A percentile compares a stretch with the other conserved stretches of the same genome.
These are phyloP conservation scores for Eristalis intricaria DNA, from an alignment of 2,888 invertebrate species.

Conservation along the genomic window DNA sequence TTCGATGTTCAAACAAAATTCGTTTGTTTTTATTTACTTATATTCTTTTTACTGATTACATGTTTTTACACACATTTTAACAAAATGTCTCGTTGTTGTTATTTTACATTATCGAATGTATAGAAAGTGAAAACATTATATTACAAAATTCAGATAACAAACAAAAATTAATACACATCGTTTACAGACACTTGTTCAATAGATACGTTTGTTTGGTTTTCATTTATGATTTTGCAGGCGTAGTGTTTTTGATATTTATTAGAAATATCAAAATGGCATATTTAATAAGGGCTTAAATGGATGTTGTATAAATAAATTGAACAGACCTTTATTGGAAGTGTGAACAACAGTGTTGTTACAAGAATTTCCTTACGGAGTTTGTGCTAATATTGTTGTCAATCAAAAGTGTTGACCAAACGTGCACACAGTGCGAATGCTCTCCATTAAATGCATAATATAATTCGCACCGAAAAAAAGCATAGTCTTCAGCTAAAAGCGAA, in stretches of 20 bases:
- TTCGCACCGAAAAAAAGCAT: no score
- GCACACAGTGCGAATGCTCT: no score
- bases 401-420: no score
- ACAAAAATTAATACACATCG: slow-evolving; percentile 29
- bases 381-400: no score
- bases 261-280: slow-evolving; percentile 54
- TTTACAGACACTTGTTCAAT: slow-evolving; percentile 35
- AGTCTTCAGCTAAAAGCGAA: neutral
- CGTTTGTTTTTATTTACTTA: slow-evolving; percentile 10
- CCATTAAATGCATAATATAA: no score
- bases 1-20: slow-evolving; percentile 67
- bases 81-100: slow-evolving; percentile 72
- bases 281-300: slow-evolving; percentile 40
- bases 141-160: slow-evolving; percentile 54
- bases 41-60: slow-evolving; percentile 38
- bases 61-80: slow-evolving; percentile 67
- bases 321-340: no score
- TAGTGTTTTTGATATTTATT: slow-evolving; percentile 58
- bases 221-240: slow-evolving; percentile 58
- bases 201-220: slow-evolving; percentile 57
- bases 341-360: no score
- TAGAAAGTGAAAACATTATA: slow-evolving; percentile 53
- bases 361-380: no score
- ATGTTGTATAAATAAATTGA: slow-evolving; percentile 44
- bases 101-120: slow-evolving; percentile 70